A percentile compares a stretch with the other conserved stretches of the same genome.
These are phyloP conservation scores for Balaeniceps rex DNA, from an alignment of 2,113 vertebrate species.

Conservation along the genomic window DNA sequence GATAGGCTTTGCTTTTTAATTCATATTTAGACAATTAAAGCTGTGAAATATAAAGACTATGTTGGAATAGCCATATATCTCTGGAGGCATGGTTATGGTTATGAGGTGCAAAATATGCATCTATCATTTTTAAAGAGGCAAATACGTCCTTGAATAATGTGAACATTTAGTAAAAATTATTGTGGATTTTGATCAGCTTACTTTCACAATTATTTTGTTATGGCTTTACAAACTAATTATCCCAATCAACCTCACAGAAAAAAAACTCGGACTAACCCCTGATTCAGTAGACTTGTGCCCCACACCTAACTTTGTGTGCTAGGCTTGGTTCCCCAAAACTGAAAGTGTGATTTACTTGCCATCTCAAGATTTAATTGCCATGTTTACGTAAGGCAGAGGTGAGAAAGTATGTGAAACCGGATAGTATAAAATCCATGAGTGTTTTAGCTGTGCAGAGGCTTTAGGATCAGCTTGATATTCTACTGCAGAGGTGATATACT, in stretches of 20 bases:
- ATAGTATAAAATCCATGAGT: background rate
- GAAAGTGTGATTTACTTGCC: background rate
- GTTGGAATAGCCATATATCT: background rate
- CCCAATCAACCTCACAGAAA: background rate
- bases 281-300: background rate
- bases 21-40: background rate
- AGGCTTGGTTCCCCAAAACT: rapidly evolving
- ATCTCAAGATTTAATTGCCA: background rate
- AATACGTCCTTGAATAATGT: background rate
- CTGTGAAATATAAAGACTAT: background rate
- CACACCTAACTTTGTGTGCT: background rate
- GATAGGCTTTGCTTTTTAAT: background rate
- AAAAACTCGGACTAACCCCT: background rate
- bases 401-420: background rate
- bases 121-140: background rate
- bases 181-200: background rate
- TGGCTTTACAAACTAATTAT: background rate
- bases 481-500: background rate
- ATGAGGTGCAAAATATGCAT: background rate
- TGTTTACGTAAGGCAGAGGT: background rate
- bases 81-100: background rate
- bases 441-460: background rate
- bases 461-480: background rate
- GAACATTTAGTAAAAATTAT: background rate
- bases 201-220: background rate